A percentile compares a stretch with the other conserved stretches of the same genome.
phyloP scores from a whole-genome alignment of 2,888 invertebrate genomes.

The Morpho helenor region DNA sequence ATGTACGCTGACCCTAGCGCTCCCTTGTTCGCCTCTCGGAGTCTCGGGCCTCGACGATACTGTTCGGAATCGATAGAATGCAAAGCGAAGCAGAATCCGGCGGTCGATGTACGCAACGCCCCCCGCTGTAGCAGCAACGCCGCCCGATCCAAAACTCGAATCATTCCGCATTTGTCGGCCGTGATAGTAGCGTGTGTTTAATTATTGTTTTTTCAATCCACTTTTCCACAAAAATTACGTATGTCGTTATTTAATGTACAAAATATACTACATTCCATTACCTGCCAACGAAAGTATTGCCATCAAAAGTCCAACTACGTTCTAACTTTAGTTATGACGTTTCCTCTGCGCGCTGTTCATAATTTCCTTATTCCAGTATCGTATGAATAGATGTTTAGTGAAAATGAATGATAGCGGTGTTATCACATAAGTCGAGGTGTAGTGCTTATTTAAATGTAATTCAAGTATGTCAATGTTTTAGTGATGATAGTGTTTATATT shows the following conservation, averaged over 20 bases:
- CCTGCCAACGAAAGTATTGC: too few relatives aligned
- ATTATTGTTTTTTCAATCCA: too few relatives aligned
- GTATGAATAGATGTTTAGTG: background rate
- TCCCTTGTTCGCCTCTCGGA: constrained; percentile 36
- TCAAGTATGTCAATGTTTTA: too few relatives aligned
- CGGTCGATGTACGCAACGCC: constrained; percentile 29
- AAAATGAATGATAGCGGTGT: background rate
- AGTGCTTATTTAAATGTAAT: background rate
- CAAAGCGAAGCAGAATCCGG: constrained; percentile 37
- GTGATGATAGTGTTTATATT: too few relatives aligned
- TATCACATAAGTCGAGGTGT: background rate
- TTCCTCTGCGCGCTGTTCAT: too few relatives aligned
- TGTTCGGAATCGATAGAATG: constrained; percentile 21
- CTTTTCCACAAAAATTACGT: too few relatives aligned
- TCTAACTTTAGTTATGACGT: too few relatives aligned
- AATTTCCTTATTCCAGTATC: background rate
- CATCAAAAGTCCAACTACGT: too few relatives aligned
- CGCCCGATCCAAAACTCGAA: background rate
- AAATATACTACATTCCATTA: too few relatives aligned
- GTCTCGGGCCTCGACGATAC: constrained; percentile 33
- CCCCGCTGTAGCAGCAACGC: constrained; percentile 6
- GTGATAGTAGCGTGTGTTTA: too few relatives aligned
- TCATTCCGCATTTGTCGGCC: background rate
- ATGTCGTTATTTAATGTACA: too few relatives aligned
- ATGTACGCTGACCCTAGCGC: constrained; percentile 32